phyloP scores from a whole-genome alignment of 2,113 vertebrate species.

The Cyprinodon brontotheroides region DNA sequence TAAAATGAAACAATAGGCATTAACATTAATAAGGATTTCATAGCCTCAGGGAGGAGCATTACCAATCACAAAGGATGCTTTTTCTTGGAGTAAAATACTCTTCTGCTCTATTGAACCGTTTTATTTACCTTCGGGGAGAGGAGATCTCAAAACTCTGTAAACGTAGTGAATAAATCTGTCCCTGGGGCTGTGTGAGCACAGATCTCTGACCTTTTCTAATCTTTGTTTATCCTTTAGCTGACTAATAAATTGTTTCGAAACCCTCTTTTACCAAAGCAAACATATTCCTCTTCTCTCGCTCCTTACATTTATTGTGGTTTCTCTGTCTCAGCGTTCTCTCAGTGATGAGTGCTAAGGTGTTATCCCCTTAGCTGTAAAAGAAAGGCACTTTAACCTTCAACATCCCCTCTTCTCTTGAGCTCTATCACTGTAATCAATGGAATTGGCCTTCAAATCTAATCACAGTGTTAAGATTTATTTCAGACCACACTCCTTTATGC shows the following conservation, averaged over 20 bases:
- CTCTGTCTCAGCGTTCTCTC: background rate
- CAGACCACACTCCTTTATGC: conserved; percentile 28
- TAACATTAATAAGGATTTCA: conserved; percentile 50
- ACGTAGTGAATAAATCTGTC: conserved; percentile 62
- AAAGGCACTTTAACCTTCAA: conserved; percentile 28
- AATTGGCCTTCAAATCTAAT: conserved; percentile 54
- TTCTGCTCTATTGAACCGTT: conserved; percentile 65
- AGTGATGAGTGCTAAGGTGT: conserved; percentile 10
- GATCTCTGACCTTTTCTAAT: conserved; percentile 39
- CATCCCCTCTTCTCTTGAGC: conserved; percentile 7
- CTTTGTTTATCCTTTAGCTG: conserved; percentile 45
- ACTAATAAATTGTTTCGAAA: conserved; percentile 41
- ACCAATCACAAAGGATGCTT: conserved; percentile 41
- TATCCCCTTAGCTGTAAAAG: conserved; percentile 35
- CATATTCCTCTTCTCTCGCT: conserved; percentile 20
- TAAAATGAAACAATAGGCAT: conserved; percentile 32
- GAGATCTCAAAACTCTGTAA: conserved; percentile 54
- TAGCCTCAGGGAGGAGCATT: conserved; percentile 42
- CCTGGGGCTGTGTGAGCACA: conserved; percentile 34
- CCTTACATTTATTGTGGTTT: conserved; percentile 18
- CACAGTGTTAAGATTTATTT: conserved; percentile 41
- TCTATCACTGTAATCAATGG: conserved; percentile 58
- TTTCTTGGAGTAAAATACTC: conserved; percentile 42
- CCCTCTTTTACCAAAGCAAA: conserved; percentile 19
- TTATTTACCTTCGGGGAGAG: conserved; percentile 64